A percentile compares a stretch with the other conserved stretches of the same genome.
phyloP scores from a whole-genome alignment of 2,888 invertebrate species.

The Brachylomia viminalis region DNA sequence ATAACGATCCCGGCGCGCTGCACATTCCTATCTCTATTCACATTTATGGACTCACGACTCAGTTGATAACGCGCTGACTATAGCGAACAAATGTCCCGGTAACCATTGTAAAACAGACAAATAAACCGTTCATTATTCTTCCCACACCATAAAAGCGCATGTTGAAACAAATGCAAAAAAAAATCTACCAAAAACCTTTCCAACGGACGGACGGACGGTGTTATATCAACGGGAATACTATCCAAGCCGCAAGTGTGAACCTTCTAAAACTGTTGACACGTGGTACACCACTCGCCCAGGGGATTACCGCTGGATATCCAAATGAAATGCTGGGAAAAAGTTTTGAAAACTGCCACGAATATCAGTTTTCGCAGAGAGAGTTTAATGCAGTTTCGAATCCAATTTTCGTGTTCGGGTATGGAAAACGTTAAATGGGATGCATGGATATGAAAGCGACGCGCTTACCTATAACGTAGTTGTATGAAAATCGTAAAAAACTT shows the following conservation, averaged over 20 bases:
- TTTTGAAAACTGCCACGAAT: constrained; percentile 36
- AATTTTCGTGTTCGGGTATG: constrained; percentile 34
- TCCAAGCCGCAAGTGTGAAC: constrained; percentile 36
- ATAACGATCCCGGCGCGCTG: no score
- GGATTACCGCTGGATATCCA: constrained; percentile 47
- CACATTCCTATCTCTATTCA: no score
- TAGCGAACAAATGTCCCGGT: background rate
- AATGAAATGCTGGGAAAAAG: constrained; percentile 36
- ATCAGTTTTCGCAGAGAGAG: constrained; percentile 30
- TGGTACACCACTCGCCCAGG: constrained; percentile 32
- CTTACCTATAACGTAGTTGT: constrained; percentile 12
- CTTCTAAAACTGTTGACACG: constrained; percentile 62
- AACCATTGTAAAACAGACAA: constrained; percentile 39
- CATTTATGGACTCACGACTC: no score
- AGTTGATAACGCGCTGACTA: no score
- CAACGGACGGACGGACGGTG: constrained; percentile 8
- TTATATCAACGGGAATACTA: constrained; percentile 42
- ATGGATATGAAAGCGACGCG: constrained; percentile 8
- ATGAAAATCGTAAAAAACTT: background rate
- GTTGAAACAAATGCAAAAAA: constrained; percentile 16
- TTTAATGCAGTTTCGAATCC: constrained; percentile 55
- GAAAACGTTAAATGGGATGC: constrained; percentile 19
- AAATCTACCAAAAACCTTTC: constrained; percentile 12
- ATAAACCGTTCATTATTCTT: constrained; percentile 29
- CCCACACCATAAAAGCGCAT: constrained; percentile 27